Evolutionary conservation across 2,888 invertebrate species (phyloP), one percentile per base, ranked within the genome.

Genomic region (Cacoxenus indagator): DNA sequence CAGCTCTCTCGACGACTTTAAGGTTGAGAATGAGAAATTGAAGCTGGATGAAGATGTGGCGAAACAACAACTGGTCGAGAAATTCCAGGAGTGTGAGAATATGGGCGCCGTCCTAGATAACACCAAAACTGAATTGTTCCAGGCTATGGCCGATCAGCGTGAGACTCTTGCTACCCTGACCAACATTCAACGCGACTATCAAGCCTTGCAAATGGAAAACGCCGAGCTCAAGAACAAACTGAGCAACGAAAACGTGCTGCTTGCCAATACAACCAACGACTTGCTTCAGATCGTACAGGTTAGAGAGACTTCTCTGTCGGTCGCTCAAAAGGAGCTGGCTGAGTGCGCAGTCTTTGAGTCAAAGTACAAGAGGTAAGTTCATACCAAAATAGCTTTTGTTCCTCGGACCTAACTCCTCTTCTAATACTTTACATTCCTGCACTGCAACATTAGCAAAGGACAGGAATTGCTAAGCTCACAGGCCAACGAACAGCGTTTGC

Each of bases 51-150:
- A 77, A 8, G 78, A 78, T 0, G 65, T 77, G 26, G 68, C 76
- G 1, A 84, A 85, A 22, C 72, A 82, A 1, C 73, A 84, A 26
- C 24, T 87, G 5, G 65, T 70, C 2, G 68, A 69, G 4, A 84
- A 85, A 65, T 77, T 77, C 0, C 75, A 78, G 26, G 84, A 87
- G 27, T 75, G 78, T 4, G 81, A 84, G 0, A 76, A 77, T 4
- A 67, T 87, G 3, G 78, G 84, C 4, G 69, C 77, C 3, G 22
- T 84, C 8, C 71, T 87, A 2, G 27, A 75, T 0, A 70, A 76
- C n/a, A 82, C 79, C 0, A 85, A 83, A 4, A 75, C 76, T 2
- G 83, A 87, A 4, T 75, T 88, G 0, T 82, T 85, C 37, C 76
- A 80, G 24, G 67, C 78, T 9, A 84, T 82, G 75, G 37, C 76